phyloP scores from a whole-genome alignment of 1,140 invertebrate species.

The Drosophila asahinai region DNA sequence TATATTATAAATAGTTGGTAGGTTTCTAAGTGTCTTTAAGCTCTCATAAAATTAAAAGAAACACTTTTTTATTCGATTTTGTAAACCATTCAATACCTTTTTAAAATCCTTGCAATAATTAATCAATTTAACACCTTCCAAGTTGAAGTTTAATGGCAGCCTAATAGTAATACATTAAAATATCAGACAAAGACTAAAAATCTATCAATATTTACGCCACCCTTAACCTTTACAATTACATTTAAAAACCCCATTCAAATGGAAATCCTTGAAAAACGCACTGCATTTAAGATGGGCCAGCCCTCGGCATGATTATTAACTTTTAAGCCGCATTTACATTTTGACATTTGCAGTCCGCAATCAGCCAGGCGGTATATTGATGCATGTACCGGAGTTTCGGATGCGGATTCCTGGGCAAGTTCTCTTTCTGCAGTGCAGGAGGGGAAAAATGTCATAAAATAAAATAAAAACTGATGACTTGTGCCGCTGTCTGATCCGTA shows the following conservation, averaged over 20 bases:
- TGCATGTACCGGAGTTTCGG: constrained; percentile 10
- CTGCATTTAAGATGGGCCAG: constrained; percentile 19
- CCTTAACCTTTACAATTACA: neutral
- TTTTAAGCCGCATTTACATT: constrained; percentile 42
- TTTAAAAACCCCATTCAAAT: neutral
- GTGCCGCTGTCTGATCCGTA: constrained; percentile 68
- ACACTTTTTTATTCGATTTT: too few species aligned
- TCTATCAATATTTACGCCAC: neutral
- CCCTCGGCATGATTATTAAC: constrained; percentile 49
- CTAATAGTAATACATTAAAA: too few species aligned
- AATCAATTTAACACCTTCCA: too few species aligned
- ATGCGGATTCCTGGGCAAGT: constrained; percentile 1
- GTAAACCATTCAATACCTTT: too few species aligned
- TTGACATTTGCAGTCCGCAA: constrained; percentile 44
- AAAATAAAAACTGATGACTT: constrained; percentile 80
- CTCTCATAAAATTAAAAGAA: too few species aligned
- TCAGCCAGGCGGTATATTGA: constrained; percentile 28
- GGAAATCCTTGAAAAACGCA: neutral
- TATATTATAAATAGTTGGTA: too few species aligned
- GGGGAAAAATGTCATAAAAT: constrained; percentile 55
- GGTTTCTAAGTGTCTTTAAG: too few species aligned
- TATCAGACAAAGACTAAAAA: neutral
- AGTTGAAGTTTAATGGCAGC: too few species aligned
- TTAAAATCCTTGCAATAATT: too few species aligned
- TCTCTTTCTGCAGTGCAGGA: constrained; percentile 8